Conservation (phyloP, 2,113 vertebrate species). For the western clawed frog (Xenopus tropicalis) region UCB_Xtro_10.0 CM004448.2:52746001-52746500, state of each 20-base stretch:
- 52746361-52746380: constrained; percentile 16
- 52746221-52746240: constrained; percentile 17
- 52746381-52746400: not conserved
- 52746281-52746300: constrained; percentile 21
- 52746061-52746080: constrained; percentile 25
- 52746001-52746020: constrained; percentile 31
- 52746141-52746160: constrained; percentile 18
- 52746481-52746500: no score
- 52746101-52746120: constrained; percentile 35
- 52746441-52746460: no score
- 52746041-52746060: constrained; percentile 30
- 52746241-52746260: constrained; percentile 23
- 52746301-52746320: constrained; percentile 7
- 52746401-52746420: no score
- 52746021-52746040: constrained; percentile 24
- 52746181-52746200: constrained; percentile 21
- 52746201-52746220: constrained; percentile 21
- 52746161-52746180: constrained; percentile 25
- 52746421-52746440: no score
- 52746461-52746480: no score
- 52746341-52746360: constrained; percentile 20
- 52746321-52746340: constrained; percentile 16
- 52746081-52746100: constrained; percentile 16
- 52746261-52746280: constrained; percentile 22
- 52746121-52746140: not conserved